Evolutionary conservation across 2,797 vertebrate genomes (phyloP), one percentile per base, ranked within the genome.

Genomic region (Mustela erminea): DNA sequence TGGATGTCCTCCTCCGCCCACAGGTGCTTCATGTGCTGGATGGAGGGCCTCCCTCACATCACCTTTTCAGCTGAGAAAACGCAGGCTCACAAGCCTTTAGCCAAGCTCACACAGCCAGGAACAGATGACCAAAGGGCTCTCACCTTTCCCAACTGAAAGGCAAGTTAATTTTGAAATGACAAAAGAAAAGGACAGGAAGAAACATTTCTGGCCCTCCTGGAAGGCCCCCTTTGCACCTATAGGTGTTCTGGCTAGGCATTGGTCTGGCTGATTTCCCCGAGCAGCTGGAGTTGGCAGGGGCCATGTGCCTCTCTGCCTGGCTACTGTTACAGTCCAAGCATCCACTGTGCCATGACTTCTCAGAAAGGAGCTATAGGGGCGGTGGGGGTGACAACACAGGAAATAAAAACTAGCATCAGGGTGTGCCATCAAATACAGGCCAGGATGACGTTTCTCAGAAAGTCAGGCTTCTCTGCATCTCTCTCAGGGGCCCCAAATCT

Each of bases 161-260:
- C n/a, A 86, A 96, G 52, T 54, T 46, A 32, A 49, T n/a, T 78
- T 77, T 92, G 60, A 96, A 93, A 32, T 7, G 13, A 77, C 56
- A 46, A 10, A 89, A 87, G 43, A 60, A 38, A 27, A 27, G 21
- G 18, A 77, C 41, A 49, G 14, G 54, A 15, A 74, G 70, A 74
- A 54, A 54, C 13, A 29, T 62, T 35, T 72, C 49, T 29, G 32
- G 35, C 46, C 32, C 15, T 32, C 13, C 2, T 9, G 2, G 56
- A 32, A 62, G 62, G 10, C 3, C 12, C 25, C 52, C 66, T 56
- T 46, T 32, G 54, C 10, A 21, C 17, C 4, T 56, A 18, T 2
- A 54, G 58, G 49, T 12, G 2, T 29, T 78, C 43, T 10, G 9
- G 9, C 35, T 27, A n/a, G 15, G n/a, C 6, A 2, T 9, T 23